Percentiles rank a stretch among this genome's conserved stretches.
phyloP scores from a whole-genome alignment of 2,888 invertebrate genomes.

The Dicycla oo region DNA sequence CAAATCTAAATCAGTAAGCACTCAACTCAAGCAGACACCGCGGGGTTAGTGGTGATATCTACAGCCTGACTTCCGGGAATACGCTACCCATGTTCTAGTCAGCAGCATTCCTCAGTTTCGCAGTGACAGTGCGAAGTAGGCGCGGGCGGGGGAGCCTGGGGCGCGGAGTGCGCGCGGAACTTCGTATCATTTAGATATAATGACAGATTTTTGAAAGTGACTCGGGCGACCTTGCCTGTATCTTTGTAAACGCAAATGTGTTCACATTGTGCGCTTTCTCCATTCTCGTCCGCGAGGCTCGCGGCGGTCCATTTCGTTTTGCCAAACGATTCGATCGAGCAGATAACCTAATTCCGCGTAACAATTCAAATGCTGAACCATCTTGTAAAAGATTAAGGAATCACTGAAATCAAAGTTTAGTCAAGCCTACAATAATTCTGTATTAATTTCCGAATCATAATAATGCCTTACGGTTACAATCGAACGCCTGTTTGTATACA shows the following conservation, averaged over 20 bases:
- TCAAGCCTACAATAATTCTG: neutral
- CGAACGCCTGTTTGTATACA: neutral
- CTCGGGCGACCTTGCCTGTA: constrained; percentile 64
- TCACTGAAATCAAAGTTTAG: neutral
- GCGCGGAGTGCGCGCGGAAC: neutral
- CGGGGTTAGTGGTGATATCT: neutral
- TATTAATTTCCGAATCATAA: constrained; percentile 19
- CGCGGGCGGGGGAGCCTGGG: no score
- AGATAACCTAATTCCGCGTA: constrained; percentile 14
- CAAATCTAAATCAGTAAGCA: neutral
- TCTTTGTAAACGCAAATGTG: constrained; percentile 59
- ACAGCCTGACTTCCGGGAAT: neutral
- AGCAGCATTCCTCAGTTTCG: neutral
- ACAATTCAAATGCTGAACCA: neutral
- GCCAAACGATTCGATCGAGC: constrained; percentile 29
- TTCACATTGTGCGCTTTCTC: constrained; percentile 62
- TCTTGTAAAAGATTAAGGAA: neutral
- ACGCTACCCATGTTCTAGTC: neutral
- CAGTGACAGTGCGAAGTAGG: neutral
- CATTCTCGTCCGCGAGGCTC: constrained; percentile 30
- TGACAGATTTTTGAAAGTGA: constrained; percentile 66
- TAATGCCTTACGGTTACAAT: constrained; percentile 6
- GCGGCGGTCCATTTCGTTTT: constrained; percentile 52
- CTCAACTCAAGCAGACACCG: neutral
- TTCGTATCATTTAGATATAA: constrained; percentile 37